A percentile compares a stretch with the other conserved stretches of the same genome.
phyloP scores from a whole-genome alignment of 30 jellyfish, hydroid and myxozoan species.

The Chironex yamaguchii region DNA sequence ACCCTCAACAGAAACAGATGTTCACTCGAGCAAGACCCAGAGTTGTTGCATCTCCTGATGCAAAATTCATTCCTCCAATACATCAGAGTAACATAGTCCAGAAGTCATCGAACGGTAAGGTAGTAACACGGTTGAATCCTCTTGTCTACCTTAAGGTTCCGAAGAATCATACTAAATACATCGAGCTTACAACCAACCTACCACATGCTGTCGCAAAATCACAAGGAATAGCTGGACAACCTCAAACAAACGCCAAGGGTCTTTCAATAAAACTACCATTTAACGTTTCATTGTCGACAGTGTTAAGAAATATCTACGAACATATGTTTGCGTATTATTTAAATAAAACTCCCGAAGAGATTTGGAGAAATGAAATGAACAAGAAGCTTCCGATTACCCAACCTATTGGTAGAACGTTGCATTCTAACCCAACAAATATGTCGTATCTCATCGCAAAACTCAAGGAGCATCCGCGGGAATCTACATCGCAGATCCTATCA shows the following conservation, averaged over 20 bases:
- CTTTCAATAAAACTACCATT: conserved; percentile 89
- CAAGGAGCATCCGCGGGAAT: too few species aligned
- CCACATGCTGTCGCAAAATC: conserved; percentile 46
- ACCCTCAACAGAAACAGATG: not conserved
- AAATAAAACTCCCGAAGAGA: conserved; percentile 76
- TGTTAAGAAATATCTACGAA: conserved; percentile 86
- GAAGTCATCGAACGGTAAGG: not conserved
- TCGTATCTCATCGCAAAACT: too few species aligned
- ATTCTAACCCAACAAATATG: not conserved
- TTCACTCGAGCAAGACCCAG: not conserved
- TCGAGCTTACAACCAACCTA: conserved; percentile 75
- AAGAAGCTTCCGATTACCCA: too few species aligned
- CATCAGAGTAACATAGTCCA: not conserved
- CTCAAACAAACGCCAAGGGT: not conserved
- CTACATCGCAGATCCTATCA: too few species aligned
- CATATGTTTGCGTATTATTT: conserved; percentile 93
- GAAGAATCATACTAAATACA: conserved; percentile 67
- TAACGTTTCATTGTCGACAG: conserved; percentile 94
- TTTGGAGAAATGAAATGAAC: not conserved
- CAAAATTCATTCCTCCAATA: not conserved
- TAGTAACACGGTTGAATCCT: conserved; percentile 45
- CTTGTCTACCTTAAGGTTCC: conserved; percentile 81
- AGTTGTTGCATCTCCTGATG: not conserved
- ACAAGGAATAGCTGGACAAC: not conserved
- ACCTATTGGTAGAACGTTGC: not conserved